phyloP scores from a whole-genome alignment of 2,888 invertebrate species.

The Tetheella fluctuosa region DNA sequence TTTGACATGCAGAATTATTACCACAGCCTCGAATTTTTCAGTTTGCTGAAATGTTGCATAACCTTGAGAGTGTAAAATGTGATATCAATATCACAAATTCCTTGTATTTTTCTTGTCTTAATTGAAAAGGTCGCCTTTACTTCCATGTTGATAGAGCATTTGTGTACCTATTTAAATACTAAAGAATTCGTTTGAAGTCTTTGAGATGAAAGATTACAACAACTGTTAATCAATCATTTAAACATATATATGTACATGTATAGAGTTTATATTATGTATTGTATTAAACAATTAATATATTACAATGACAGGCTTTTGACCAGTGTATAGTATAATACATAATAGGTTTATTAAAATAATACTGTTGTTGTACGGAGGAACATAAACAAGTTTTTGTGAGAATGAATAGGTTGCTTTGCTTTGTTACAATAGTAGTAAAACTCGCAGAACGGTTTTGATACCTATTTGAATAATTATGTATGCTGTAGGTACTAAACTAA shows the following conservation, averaged over 20 bases:
- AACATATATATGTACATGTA: neutral
- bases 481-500: too few relatives aligned
- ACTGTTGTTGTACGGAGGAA: neutral
- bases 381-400: neutral
- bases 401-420: neutral
- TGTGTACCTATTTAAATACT: neutral
- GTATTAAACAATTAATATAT: neutral
- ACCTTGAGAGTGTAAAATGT: neutral
- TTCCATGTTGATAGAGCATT: neutral
- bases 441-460: too few relatives aligned
- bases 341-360: neutral
- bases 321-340: neutral
- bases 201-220: neutral
- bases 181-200: neutral
- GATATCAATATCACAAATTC: neutral
- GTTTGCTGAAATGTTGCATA: neutral
- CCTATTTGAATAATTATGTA: too few relatives aligned
- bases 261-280: neutral
- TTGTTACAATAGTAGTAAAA: neutral
- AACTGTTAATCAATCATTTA: neutral
- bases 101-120: slow-evolving; percentile 5
- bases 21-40: slow-evolving; percentile 8
- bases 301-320: neutral
- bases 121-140: slow-evolving; percentile 3
- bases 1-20: slow-evolving; percentile 9